Conservation (phyloP, 1,140 invertebrate species). For the Aricia agestis region DNA sequence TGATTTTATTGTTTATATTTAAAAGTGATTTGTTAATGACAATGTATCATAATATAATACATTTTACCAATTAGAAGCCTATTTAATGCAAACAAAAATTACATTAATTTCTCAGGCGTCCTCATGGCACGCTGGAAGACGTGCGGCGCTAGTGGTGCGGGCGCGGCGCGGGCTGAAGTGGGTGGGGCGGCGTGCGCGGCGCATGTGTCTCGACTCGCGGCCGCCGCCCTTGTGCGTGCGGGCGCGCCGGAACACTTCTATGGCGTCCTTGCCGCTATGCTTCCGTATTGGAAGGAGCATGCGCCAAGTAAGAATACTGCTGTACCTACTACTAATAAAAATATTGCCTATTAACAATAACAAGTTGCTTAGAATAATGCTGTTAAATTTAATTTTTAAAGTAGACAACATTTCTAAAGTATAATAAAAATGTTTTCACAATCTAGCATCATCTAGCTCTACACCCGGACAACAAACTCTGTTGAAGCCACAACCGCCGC, state of each 20-base stretch:
- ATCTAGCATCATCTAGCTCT: not conserved
- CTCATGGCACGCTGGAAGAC: slow-evolving; percentile 87
- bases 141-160: slow-evolving; percentile 30
- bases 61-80: too few species aligned
- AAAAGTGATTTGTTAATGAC: too few species aligned
- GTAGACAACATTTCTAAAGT: too few species aligned
- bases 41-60: too few species aligned
- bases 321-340: too few species aligned
- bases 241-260: slow-evolving; percentile 90
- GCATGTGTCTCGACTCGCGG: slow-evolving; percentile 89
- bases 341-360: too few species aligned
- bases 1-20: slow-evolving; percentile 19
- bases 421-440: too few species aligned
- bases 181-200: slow-evolving; percentile 81
- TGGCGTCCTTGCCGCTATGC: slow-evolving; percentile 84
- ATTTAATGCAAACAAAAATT: too few species aligned
- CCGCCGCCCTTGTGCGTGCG: slow-evolving; percentile 85
- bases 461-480: slow-evolving; percentile 66
- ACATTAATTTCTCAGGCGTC: slow-evolving; percentile 75
- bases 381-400: too few species aligned
- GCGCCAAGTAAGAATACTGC: slow-evolving; percentile 39
- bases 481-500: slow-evolving; percentile 88
- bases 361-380: too few species aligned
- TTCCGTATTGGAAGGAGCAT: slow-evolving; percentile 87
- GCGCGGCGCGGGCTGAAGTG: slow-evolving; percentile 34